Percentiles rank a stretch among this genome's conserved stretches.
These are phyloP conservation scores for Entomobrya multifasciata DNA, from an alignment of 2,888 invertebrate species.

Conservation along the genomic window DNA sequence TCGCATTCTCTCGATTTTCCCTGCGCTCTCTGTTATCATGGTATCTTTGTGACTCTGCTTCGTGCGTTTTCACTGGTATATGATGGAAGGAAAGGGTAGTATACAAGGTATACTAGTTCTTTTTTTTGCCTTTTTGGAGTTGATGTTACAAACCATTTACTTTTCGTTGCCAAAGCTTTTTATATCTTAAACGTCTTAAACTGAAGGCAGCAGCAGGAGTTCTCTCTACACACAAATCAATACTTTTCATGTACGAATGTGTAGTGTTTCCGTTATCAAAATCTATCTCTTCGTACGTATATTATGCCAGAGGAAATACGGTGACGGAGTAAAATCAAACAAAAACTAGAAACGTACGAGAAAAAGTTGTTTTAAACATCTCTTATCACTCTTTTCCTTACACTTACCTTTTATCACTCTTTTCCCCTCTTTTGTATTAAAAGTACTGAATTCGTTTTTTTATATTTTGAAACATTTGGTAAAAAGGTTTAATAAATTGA, in stretches of 20 bases:
- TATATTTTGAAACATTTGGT: conserved; percentile 8
- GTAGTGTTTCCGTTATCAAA: not conserved
- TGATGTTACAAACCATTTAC: no score
- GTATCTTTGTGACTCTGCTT: no score
- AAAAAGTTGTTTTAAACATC: not conserved
- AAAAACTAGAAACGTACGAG: not conserved
- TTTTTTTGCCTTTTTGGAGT: no score
- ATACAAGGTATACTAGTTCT: no score
- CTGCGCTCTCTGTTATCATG: no score
- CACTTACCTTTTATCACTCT: conserved; percentile 4
- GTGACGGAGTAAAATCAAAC: not conserved
- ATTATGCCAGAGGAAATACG: not conserved
- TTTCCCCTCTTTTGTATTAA: not conserved
- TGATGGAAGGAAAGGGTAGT: no score
- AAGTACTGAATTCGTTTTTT: conserved; percentile 21
- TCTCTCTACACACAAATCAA: conserved; percentile 31
- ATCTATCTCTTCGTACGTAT: not conserved
- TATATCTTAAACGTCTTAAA: no score
- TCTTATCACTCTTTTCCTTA: not conserved
- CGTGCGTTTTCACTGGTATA: no score
- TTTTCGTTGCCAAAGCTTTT: no score
- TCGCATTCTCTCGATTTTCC: no score
- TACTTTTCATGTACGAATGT: not conserved
- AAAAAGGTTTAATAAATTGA: not conserved
- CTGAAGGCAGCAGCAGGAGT: not conserved